Evolutionary conservation across 1,140 invertebrate species (phyloP).

Genomic region (Pseudoatta argentina): DNA sequence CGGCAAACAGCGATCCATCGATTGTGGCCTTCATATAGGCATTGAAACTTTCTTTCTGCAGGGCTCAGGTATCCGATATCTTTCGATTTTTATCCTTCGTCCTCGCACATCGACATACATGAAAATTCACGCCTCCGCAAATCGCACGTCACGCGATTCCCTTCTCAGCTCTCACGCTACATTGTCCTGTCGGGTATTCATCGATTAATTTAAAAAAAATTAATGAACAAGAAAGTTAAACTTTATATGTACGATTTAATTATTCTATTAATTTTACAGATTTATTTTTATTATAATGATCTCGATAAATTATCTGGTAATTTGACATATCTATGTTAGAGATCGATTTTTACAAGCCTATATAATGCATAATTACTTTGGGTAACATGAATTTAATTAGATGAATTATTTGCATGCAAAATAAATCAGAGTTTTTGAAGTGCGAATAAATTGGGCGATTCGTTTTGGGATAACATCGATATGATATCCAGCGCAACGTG

Average conservation of each 20-base stretch:
- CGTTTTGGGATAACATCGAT: neutral
- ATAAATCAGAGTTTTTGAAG: neutral
- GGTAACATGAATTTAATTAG: neutral
- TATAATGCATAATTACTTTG: neutral
- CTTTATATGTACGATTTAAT: neutral
- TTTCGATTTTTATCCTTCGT: conserved; percentile 59
- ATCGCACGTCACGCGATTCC: conserved; percentile 41
- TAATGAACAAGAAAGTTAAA: neutral
- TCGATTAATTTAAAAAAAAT: conserved; percentile 16
- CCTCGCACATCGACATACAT: conserved; percentile 48
- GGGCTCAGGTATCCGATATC: conserved; percentile 61
- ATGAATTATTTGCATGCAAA: neutral
- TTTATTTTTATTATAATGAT: conserved; percentile 17
- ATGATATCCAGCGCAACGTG: neutral
- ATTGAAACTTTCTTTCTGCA: conserved; percentile 43
- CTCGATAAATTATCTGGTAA: conserved; percentile 11
- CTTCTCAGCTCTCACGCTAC: neutral
- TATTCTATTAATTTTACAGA: neutral
- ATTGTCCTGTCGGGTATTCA: conserved; percentile 2
- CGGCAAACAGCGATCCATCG: conserved; percentile 66
- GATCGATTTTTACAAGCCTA: neutral
- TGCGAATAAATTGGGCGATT: conserved; percentile 28
- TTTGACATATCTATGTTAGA: neutral
- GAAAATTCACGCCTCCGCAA: conserved; percentile 73
- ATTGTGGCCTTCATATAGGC: conserved; percentile 37